These are phyloP conservation scores for Itoplectis maculator DNA, from an alignment of 2,888 invertebrate genomes.

Conservation along the genomic window DNA sequence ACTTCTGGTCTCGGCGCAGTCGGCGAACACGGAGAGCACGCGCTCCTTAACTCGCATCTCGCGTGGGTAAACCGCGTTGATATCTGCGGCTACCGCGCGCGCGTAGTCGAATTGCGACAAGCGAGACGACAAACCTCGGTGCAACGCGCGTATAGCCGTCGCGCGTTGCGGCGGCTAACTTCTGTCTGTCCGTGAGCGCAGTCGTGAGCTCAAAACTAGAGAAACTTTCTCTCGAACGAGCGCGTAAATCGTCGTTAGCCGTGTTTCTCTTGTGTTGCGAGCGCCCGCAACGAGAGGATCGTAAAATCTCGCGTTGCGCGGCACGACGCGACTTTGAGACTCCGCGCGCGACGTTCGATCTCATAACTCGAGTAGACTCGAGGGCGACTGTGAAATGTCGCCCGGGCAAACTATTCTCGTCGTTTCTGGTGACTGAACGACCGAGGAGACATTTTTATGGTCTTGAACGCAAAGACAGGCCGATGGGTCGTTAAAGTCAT, in stretches of 20 bases:
- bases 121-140: background rate
- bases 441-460: too few relatives aligned
- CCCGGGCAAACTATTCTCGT: too few relatives aligned
- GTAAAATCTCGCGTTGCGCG: slow-evolving; percentile 53
- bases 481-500: too few relatives aligned
- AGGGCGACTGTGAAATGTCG: background rate
- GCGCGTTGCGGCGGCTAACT: slow-evolving; percentile 40
- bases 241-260: slow-evolving; percentile 66
- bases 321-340: background rate
- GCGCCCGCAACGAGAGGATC: slow-evolving; percentile 53
- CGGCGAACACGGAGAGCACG: background rate
- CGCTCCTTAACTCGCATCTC: background rate
- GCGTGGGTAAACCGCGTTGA: background rate
- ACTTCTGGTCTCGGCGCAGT: too few relatives aligned
- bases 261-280: slow-evolving; percentile 47
- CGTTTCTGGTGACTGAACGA: too few relatives aligned
- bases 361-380: background rate
- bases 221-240: slow-evolving; percentile 65
- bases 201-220: slow-evolving; percentile 43
- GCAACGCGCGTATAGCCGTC: background rate
- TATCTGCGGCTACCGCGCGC: background rate
- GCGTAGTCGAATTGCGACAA: background rate
- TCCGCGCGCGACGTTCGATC: background rate
- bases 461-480: too few relatives aligned
- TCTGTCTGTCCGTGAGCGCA: slow-evolving; percentile 40